Conservation (phyloP, 2,797 vertebrate species). For the Limnodromus scolopaceus region DNA sequence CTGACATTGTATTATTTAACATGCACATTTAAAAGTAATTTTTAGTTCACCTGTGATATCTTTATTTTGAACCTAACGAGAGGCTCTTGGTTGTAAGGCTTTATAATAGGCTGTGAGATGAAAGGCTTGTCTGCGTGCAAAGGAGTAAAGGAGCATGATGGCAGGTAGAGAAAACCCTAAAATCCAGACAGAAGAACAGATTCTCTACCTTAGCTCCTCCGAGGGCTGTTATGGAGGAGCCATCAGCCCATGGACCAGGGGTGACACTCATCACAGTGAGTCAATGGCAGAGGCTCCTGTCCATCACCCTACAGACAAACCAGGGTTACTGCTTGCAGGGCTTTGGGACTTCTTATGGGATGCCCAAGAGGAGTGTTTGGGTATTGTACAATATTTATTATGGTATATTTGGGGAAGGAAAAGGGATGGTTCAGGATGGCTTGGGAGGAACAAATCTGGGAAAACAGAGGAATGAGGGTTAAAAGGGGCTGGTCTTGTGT, state of each 20-base stretch:
- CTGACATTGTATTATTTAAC: neutral
- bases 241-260: accelerated
- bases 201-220: neutral
- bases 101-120: neutral
- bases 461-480: neutral
- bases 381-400: neutral
- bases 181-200: neutral
- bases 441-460: neutral
- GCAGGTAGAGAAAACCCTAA: neutral
- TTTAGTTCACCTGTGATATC: neutral
- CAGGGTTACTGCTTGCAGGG: neutral
- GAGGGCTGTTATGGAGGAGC: accelerated
- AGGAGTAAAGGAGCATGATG: neutral
- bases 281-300: neutral
- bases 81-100: neutral
- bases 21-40: neutral
- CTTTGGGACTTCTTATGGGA: neutral
- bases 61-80: neutral
- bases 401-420: neutral
- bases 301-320: neutral
- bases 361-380: neutral
- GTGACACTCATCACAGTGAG: neutral
- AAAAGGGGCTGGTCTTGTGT: neutral
- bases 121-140: neutral
- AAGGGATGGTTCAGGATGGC: neutral